Evolutionary conservation across 2,797 vertebrate genomes (phyloP), one percentile per base, ranked within the genome.

Genomic region (Eupleurogrammus muticus): DNA sequence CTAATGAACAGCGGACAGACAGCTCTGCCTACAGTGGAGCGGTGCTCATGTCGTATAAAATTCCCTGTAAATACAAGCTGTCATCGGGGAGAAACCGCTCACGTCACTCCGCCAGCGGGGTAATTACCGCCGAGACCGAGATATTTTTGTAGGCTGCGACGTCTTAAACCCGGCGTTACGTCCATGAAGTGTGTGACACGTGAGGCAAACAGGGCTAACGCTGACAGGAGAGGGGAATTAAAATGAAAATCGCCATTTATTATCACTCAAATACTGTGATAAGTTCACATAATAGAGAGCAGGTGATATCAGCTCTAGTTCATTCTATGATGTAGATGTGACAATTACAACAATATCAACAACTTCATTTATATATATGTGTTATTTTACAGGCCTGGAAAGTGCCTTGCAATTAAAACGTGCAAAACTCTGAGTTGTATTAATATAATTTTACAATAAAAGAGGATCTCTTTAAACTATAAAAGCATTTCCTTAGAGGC

Each of bases 61-160:
- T 84, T 82, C 72, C 66, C 77, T 58, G 73, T 83, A 79, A 80
- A 85, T 77, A 82, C 48, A 75, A 84, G 71, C 76, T 83, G 86
- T 83, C 81, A 74, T 66, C 46, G 53, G 55, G 42, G 60, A 60
- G 75, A 70, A 75, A 77, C 62, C 36, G 1, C 32, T 79, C 60
- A 58, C 14, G 47, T 76, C 78, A 75, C 61, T 70, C 77, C 81
- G 48, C 49, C 12, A 7, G 6, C n/a, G 36, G 34, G 54, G 73
- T 82, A 82, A 82, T 84, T 79, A 81, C 70, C 58, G 65, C 58
- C 44, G 61, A 46, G 75, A 83, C 46, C 46, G 16, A 24, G 16
- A 35, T 20, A 65, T 62, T 44, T 40, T 38, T 44, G 54, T 49
- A 62, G 24, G 42, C 24, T 38, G 44, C 44, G 17, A 46, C 55